Evolutionary conservation across 2,888 invertebrate species (phyloP), one percentile per base, ranked within the genome.

Genomic region (Drosophila mercatorum): DNA sequence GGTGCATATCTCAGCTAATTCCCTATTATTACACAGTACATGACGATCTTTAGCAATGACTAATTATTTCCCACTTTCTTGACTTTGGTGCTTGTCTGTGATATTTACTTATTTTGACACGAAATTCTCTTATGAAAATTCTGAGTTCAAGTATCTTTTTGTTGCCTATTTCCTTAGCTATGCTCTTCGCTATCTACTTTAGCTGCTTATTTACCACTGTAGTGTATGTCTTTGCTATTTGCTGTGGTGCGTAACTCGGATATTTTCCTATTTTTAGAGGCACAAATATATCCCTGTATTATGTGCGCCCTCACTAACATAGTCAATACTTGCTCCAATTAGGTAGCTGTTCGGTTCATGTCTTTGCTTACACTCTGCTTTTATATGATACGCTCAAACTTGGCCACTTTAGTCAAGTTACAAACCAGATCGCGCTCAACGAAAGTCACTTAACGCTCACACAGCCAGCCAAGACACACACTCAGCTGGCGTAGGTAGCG

Each of bases 381-480:
- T 8, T 14, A 10, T 3, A 14, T 0, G n/a, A 1, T 12, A 8
- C 26, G 2, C n/a, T 36, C 43, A 57, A 57, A 58, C 26, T 58
- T 14, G 22, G 28, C 41, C 38, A n/a, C 5, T 4, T 34, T 10
- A 74, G 66, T 17, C 4, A 8, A 26, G 57, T 12, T 46, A 6
- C 11, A 17, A 28, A 51, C 65, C 49, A 0, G n/a, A 55, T 56
- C 31, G 6, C 1, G 11, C 41, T 51, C 28, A 58, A 63, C 46
- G 47, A 34, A 44, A 12, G 1, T 40, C 10, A 49, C 28, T 44
- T 17, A 44, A 55, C 34, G 11, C 1, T 6, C 5, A 17, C 8
- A 8, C 5, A 7, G 8, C 31, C 40, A 74, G 17, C 43, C 0
- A 4, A 52, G 71, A 58, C 52, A 56, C 14, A 40, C 43, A 49